phyloP scores from a whole-genome alignment of 2,797 vertebrate genomes.

The Parotocinclus haroldoi region DNA sequence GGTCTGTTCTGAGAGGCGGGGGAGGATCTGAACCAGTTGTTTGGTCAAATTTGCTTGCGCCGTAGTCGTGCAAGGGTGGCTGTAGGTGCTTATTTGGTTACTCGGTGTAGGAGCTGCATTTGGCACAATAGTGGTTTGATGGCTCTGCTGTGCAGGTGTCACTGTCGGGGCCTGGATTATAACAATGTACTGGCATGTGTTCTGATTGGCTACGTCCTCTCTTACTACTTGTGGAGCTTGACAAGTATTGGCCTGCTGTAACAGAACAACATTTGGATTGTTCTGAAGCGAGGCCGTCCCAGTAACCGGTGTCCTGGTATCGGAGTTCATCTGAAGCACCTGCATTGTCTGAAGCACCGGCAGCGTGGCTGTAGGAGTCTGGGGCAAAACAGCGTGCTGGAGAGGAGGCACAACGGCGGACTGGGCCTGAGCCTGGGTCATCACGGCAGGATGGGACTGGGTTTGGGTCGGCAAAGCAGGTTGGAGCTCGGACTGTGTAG shows the following conservation, averaged over 20 bases:
- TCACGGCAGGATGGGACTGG: conserved; percentile 47
- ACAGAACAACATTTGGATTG: conserved; percentile 88
- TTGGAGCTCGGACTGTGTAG: conserved; percentile 36
- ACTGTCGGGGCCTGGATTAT: conserved; percentile 94
- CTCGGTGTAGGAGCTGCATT: conserved; percentile 70
- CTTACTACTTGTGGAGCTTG: conserved; percentile 78
- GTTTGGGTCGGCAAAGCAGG: conserved; percentile 43
- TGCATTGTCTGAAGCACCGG: conserved; percentile 94
- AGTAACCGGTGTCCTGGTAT: conserved; percentile 61
- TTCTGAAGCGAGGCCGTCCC: conserved; percentile 75
- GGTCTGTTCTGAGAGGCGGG: conserved; percentile 79
- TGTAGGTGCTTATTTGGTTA: conserved; percentile 67
- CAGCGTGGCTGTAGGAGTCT: conserved; percentile 78
- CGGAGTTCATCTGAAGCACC: conserved; percentile 90
- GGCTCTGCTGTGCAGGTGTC: conserved; percentile 77
- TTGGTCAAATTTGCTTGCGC: conserved; percentile 88
- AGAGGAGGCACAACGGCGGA: conserved; percentile 47
- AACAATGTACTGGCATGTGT: conserved; percentile 93
- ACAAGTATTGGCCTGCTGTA: conserved; percentile 85
- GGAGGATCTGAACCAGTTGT: conserved; percentile 94
- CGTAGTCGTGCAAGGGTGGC: conserved; percentile 67
- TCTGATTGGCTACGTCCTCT: conserved; percentile 82
- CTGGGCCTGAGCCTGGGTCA: conserved; percentile 52
- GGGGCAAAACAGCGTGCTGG: conserved; percentile 61
- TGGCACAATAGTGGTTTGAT: conserved; percentile 75